Conservation (phyloP, 1,140 invertebrate species). For the Zaprionus nigranus region DNA sequence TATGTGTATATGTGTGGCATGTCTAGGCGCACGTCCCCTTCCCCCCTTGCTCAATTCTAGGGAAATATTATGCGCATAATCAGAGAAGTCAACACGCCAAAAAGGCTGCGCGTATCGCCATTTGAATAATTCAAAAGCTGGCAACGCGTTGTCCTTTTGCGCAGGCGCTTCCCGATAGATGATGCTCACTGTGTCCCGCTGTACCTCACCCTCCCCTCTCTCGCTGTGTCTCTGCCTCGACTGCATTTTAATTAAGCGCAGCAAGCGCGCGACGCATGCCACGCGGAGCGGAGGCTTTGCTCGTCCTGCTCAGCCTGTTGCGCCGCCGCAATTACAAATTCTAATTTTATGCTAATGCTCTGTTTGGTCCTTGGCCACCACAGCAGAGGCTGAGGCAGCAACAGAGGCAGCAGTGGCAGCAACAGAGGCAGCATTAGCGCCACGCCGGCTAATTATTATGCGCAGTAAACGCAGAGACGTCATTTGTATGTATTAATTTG, state of each 20-base stretch:
- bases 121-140: constrained; percentile 82
- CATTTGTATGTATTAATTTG: constrained; percentile 82
- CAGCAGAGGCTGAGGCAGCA: constrained; percentile 9
- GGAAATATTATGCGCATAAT: constrained; percentile 80
- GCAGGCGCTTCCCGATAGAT: constrained; percentile 66
- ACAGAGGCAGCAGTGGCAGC: constrained; percentile 6
- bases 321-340: constrained; percentile 83
- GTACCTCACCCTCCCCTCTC: not conserved
- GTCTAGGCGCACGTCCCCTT: constrained; percentile 20
- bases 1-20: constrained; percentile 49
- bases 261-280: constrained; percentile 68
- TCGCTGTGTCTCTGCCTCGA: constrained; percentile 41
- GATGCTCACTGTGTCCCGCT: not conserved
- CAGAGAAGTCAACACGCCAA: constrained; percentile 75
- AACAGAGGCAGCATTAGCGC: constrained; percentile 41
- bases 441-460: constrained; percentile 76
- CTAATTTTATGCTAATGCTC: constrained; percentile 83
- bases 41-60: not conserved
- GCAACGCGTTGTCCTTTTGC: constrained; percentile 72
- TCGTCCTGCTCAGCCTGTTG: constrained; percentile 61
- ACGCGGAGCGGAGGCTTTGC: constrained; percentile 34
- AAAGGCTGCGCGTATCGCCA: constrained; percentile 67
- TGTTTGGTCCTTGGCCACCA: constrained; percentile 57
- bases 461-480: constrained; percentile 70
- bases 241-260: constrained; percentile 78